Conservation (phyloP, 2,113 vertebrate species). For the Strix aluco region DNA sequence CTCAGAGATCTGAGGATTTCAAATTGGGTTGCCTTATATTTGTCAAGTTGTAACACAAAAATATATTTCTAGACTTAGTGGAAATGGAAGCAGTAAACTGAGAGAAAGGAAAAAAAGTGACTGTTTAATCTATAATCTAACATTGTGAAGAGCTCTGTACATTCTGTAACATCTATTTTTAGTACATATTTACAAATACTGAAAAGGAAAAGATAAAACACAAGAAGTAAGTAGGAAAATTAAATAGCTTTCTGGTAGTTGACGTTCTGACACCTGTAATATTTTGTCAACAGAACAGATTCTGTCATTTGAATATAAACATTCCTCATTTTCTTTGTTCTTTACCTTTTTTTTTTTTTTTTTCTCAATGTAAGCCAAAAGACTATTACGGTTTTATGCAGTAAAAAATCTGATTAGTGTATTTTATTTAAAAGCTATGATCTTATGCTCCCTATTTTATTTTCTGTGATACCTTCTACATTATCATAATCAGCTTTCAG, state of each 20-base stretch:
- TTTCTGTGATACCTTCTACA: not conserved
- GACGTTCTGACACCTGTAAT: not conserved
- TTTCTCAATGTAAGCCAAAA: conserved; percentile 29
- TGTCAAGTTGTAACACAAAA: not conserved
- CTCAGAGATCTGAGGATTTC: not conserved
- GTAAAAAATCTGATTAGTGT: not conserved
- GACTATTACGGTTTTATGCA: not conserved
- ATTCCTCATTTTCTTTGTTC: conserved; percentile 10
- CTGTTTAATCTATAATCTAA: not conserved
- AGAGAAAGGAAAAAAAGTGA: not conserved
- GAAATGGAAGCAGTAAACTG: not conserved
- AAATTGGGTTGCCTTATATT: not conserved
- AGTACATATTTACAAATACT: not conserved
- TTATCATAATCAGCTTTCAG: not conserved
- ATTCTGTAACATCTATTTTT: not conserved
- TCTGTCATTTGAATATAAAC: conserved; percentile 10
- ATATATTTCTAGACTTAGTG: not conserved
- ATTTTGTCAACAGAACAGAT: conserved; percentile 32
- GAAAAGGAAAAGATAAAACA: not conserved
- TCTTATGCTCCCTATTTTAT: not conserved
- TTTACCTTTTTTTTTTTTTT: not conserved
- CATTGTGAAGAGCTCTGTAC: not conserved
- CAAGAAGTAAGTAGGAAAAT: not conserved
- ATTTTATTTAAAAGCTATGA: not conserved
- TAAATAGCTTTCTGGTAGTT: not conserved